Evolutionary conservation across 2,113 vertebrate species (phyloP), one percentile per base, ranked within the genome.

Genomic region (Cyprinodon tularosa): DNA sequence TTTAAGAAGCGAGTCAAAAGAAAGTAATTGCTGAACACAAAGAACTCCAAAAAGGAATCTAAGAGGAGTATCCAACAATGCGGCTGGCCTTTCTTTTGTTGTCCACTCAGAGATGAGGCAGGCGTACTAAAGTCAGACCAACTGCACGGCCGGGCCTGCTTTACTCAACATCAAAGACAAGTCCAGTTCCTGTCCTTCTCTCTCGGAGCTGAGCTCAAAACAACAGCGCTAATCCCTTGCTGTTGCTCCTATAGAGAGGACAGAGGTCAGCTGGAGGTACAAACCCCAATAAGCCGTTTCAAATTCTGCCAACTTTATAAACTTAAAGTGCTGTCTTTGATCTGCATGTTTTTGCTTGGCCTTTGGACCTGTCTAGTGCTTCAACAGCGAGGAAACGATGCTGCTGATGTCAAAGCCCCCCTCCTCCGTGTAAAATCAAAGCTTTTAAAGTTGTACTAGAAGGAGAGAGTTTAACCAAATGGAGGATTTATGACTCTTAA

Each of bases 121-220:
- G 68, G 81, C 83, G 60, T 76, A 77, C 91, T n/a, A 93, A 91
- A 90, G 93, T 92, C 93, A 90, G 87, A 80, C 88, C 71, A 63
- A 81, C 67, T 29, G 20, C 50, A 57, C 8, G 17, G 50, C 44
- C 8, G 11, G 77, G 73, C 82, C 76, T 57, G 77, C 84, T 75
- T 68, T 53, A 68, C 68, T 74, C 84, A 76, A 89, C 87, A 89
- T 93, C 90, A 93, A 93, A 92, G 88, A 68, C 82, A 88, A 86
- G 88, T 88, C 89, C 88, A 84, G 76, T 22, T 69, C 80, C 74
- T 67, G 71, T 85, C 88, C 79, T 74, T 76, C 71, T 79, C 82
- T 61, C 62, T 84, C 67, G 77, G 80, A 89, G 80, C 71, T 39
- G 69, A 67, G 68, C 40, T 70, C 59, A 87, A 82, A 83, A 84